Base-by-base conservation (phyloP, 2,888 invertebrate genomes). In the Meiosimyza platycephala region DNA sequence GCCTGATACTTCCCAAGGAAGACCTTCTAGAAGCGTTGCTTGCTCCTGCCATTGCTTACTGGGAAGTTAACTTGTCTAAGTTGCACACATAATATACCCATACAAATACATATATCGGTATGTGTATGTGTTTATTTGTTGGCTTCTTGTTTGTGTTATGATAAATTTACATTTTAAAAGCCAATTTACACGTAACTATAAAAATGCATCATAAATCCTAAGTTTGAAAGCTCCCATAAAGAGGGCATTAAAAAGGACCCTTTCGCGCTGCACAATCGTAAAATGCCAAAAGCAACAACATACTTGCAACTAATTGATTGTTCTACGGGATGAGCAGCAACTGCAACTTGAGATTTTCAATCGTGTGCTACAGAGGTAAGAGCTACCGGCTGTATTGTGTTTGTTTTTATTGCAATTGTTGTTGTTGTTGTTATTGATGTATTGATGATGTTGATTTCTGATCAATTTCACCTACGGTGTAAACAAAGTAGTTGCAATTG, bases 101-200 rank as follows among this genome's bases (percentile, higher is more conserved):
- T 4, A 28, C 4, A 28, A 3, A 28, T 28, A 4, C 28, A 28
- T 28, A 28, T 28, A 3, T 28, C 28, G 2, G 28, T 28, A 28
- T 3, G 28, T 28, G 28, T 3, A 28, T 28, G 28, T 2, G 28
- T 28, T 28, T 28, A 28, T 6, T 40, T 40, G 40, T 40, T 40
- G 40, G 40, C 40, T 40, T 62, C n/a, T 72, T 74, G 63, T 69
- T 69, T 73, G 76, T 82, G 80, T 81, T 82, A 80, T 85, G 84
- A 84, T 84, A 82, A 83, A 85, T 85, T 82, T 84, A 82, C 85
- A 85, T 83, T 84, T 84, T 84, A 82, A 85, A 85, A 85, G 85
- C 83, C 83, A 84, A 84, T 84, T 84, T 84, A 85, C 85, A 85
- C 85, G 84, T 84, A 85, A 84, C 84, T 82, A 84, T 84, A 84